A percentile compares a stretch with the other conserved stretches of the same genome.
Conservation (phyloP, 2,888 invertebrate species). For the Hololepta plana region DNA sequence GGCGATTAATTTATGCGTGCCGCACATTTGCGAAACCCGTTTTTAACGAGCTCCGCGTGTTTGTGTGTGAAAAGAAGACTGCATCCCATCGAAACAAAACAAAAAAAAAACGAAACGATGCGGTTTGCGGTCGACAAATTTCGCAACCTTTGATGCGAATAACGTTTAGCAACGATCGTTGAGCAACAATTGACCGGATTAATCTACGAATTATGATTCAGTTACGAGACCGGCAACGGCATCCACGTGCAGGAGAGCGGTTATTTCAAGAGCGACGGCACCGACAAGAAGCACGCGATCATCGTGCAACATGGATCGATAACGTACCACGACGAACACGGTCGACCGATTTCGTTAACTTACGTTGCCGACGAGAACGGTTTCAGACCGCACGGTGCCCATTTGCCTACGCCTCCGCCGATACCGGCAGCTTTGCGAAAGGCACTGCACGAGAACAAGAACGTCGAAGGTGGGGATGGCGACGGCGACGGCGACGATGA, state of each 20-base stretch:
- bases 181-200: not conserved
- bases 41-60: too few relatives aligned
- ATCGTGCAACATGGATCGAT: constrained; percentile 51
- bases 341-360: constrained; percentile 39
- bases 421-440: constrained; percentile 55
- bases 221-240: constrained; percentile 59
- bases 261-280: constrained; percentile 50
- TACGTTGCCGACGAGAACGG: constrained; percentile 62
- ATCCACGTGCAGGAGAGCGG: constrained; percentile 53
- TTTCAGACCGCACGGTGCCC: constrained; percentile 40
- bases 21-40: too few relatives aligned
- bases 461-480: too few relatives aligned
- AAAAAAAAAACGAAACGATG: too few relatives aligned
- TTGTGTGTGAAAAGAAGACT: too few relatives aligned
- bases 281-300: constrained; percentile 42
- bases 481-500: too few relatives aligned
- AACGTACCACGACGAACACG: constrained; percentile 57
- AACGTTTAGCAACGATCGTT: constrained; percentile 5
- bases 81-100: too few relatives aligned
- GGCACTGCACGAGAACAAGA: constrained; percentile 40
- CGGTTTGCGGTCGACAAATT: too few relatives aligned
- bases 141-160: too few relatives aligned
- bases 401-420: constrained; percentile 68
- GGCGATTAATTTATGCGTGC: too few relatives aligned
- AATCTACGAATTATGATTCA: constrained; percentile 18